These are phyloP conservation scores for Pardalotus punctatus DNA, from an alignment of 2,113 vertebrate species.

Conservation along the genomic window DNA sequence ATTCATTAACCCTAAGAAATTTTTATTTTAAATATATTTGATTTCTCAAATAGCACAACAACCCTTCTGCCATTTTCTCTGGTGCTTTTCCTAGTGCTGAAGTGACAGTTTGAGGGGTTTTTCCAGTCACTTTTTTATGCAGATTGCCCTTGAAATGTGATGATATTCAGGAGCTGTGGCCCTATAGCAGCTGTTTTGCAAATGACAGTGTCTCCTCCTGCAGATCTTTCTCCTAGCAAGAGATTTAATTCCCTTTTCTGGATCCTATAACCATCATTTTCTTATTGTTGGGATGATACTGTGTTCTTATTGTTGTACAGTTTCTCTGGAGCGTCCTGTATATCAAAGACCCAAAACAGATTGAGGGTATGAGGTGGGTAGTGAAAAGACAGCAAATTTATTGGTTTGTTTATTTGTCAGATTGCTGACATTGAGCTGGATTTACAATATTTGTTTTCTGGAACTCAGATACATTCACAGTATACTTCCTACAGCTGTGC, in stretches of 20 bases:
- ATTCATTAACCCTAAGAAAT: background rate
- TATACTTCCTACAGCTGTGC: background rate
- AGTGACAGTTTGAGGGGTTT: background rate
- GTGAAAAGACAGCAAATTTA: background rate
- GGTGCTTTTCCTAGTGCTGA: background rate
- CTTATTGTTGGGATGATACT: background rate
- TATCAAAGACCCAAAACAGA: background rate
- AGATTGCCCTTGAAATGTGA: background rate
- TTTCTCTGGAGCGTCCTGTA: background rate
- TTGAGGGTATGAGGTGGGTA: background rate
- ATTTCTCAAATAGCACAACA: background rate
- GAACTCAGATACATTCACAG: background rate
- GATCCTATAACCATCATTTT: background rate
- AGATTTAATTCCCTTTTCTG: background rate
- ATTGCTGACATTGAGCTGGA: background rate
- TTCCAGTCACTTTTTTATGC: background rate
- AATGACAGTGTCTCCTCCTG: background rate
- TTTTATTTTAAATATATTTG: background rate
- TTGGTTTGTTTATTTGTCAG: background rate
- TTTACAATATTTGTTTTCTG: background rate
- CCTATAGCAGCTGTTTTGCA: background rate
- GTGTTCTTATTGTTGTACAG: background rate
- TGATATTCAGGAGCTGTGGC: background rate
- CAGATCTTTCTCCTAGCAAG: background rate
- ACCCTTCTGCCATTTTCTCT: background rate